Evolutionary conservation across 2,888 invertebrate species (phyloP).

Genomic region (Rhagophthalmus giganteus): DNA sequence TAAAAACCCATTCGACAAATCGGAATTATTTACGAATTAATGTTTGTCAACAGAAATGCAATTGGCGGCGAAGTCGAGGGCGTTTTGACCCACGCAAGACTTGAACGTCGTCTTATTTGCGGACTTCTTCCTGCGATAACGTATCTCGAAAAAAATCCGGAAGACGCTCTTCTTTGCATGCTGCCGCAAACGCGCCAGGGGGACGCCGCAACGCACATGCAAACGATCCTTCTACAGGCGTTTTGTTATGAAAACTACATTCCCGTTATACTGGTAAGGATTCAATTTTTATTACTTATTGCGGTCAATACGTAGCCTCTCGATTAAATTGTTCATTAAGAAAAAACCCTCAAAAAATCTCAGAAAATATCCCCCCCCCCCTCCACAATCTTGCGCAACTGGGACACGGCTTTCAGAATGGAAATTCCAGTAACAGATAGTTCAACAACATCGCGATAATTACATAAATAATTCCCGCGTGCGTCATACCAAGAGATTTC

Average conservation of each 20-base stretch:
- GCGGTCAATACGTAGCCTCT: too few species aligned
- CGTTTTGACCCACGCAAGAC: slow-evolving; percentile 60
- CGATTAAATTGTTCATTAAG: too few species aligned
- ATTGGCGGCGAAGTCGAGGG: slow-evolving; percentile 60
- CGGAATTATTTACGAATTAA: slow-evolving; percentile 1
- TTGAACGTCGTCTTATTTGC: slow-evolving; percentile 64
- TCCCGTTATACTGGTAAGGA: slow-evolving; percentile 69
- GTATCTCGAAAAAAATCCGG: slow-evolving; percentile 61
- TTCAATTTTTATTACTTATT: slow-evolving; percentile 3
- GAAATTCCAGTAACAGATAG: too few species aligned
- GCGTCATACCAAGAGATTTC: too few species aligned
- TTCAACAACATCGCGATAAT: too few species aligned
- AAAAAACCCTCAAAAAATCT: too few species aligned
- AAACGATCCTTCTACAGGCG: slow-evolving; percentile 75
- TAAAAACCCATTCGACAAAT: not conserved
- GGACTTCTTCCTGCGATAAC: slow-evolving; percentile 67
- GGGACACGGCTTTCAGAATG: too few species aligned
- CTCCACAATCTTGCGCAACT: too few species aligned
- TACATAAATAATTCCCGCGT: too few species aligned
- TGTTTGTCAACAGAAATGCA: slow-evolving; percentile 53
- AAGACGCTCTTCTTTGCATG: slow-evolving; percentile 69
- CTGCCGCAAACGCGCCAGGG: slow-evolving; percentile 69
- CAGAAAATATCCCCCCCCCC: too few species aligned
- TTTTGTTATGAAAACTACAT: slow-evolving; percentile 80
- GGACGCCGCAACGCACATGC: slow-evolving; percentile 77